These are phyloP conservation scores for Apodemus agrarius DNA, from an alignment of 2,797 vertebrate species.

Conservation along the genomic window DNA sequence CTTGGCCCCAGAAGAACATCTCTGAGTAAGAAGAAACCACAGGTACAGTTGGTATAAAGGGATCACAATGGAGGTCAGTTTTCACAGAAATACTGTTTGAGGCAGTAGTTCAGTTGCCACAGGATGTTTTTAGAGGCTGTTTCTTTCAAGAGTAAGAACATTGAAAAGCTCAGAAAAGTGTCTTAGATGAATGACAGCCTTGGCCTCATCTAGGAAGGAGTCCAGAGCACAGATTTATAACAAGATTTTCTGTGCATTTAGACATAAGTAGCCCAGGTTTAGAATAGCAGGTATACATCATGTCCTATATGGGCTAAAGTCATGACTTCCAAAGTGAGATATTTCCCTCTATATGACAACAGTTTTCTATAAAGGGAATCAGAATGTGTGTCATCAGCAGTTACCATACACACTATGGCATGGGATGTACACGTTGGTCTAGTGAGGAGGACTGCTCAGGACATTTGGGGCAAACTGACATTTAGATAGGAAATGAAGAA, in stretches of 20 bases:
- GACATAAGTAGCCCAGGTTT: background rate
- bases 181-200: background rate
- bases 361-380: background rate
- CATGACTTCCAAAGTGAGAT: background rate
- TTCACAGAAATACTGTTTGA: background rate
- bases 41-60: background rate
- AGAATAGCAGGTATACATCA: no score
- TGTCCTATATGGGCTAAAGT: background rate
- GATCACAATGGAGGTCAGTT: background rate
- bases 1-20: background rate
- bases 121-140: background rate
- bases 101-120: background rate
- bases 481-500: background rate
- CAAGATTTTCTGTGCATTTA: background rate
- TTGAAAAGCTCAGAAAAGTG: background rate
- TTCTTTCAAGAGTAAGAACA: background rate
- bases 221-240: background rate
- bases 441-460: background rate
- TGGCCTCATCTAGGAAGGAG: background rate
- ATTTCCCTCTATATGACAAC: background rate
- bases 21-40: background rate
- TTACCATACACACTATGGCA: background rate
- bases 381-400: background rate
- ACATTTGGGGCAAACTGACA: background rate
- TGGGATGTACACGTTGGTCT: rapidly evolving